Base-by-base conservation (phyloP, 2,797 vertebrate genomes). In the Somateria mollissima region DNA sequence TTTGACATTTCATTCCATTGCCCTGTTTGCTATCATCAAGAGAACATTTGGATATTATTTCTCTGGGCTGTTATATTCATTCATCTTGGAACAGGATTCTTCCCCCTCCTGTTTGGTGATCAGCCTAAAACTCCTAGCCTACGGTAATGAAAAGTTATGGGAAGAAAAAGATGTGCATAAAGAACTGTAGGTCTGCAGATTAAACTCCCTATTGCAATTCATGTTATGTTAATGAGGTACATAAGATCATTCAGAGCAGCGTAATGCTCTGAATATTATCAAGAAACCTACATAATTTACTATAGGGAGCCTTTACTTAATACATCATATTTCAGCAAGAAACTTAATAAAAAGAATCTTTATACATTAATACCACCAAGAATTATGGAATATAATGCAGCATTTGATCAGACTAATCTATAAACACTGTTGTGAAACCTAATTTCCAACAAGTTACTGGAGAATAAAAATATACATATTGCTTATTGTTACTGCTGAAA, bases 281-380 rank as follows among this genome's bases (percentile, higher is more conserved):
- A 56, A 90, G 88, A 92, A 93, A 87, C 84, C 4, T 4, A 85
- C 54, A 71, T 90, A 92, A 96, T 96, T 95, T 97, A 83, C 96
- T 90, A 57, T 47, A 61, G 95, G 94, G 90, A 95, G 37, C 75
- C 83, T 95, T 91, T 94, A 91, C 70, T 89, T 94, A 95, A 90
- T 94, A 80, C 32, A 89, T 87, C 86, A 89, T 83, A 93, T 93
- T 93, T 95, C 95, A 92, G 78, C 49, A 72, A 94, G 88, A 90
- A 96, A 96, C 87, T 94, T 96, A 96, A 96, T 96, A 95, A 96
- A 96, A 96, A 87, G 90, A 72, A 87, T 89, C 91, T 92, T 94
- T 94, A 94, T 88, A 65, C 43, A 70, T 83, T 90, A 94, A 95
- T 89, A 94, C 37, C 77, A 89, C 53, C 34, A 85, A 94, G 84